These are phyloP conservation scores for Caenorhabditis imperialis DNA, from an alignment of 2,888 invertebrate species.

Conservation along the genomic window DNA sequence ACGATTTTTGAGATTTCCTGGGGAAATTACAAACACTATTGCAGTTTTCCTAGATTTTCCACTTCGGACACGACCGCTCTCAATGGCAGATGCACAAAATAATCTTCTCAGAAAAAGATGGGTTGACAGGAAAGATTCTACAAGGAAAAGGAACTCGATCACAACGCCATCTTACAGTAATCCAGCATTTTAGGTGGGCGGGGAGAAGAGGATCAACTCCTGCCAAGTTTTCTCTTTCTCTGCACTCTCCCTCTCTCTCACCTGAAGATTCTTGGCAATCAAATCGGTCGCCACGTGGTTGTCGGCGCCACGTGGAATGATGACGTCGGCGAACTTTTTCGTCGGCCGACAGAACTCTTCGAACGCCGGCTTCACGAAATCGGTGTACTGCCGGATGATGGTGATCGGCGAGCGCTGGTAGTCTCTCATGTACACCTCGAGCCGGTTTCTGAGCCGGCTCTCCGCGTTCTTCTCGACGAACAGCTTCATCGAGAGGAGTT, in stretches of 20 bases:
- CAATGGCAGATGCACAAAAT: too few relatives aligned
- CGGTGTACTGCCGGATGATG: constrained; percentile 42
- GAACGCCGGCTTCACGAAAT: constrained; percentile 98
- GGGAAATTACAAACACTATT: too few relatives aligned
- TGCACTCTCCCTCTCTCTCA: constrained; percentile 1
- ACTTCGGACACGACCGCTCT: too few relatives aligned
- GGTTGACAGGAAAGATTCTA: too few relatives aligned
- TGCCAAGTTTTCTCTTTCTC: constrained; percentile 12
- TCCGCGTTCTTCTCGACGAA: constrained; percentile 99
- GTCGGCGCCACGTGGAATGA: constrained; percentile 97
- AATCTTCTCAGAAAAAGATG: too few relatives aligned
- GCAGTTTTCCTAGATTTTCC: too few relatives aligned
- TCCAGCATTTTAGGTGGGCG: constrained; percentile 17
- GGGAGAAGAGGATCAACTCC: constrained; percentile 22
- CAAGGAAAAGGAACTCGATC: constrained; percentile 9
- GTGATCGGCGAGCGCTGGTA: constrained; percentile 80
- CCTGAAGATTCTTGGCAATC: constrained; percentile 96
- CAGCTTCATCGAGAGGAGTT: constrained; percentile 97
- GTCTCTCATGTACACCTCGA: constrained; percentile 42
- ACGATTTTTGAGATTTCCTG: too few relatives aligned
- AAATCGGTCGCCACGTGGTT: constrained; percentile 95
- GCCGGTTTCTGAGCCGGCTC: constrained; percentile 93
- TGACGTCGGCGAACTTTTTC: constrained; percentile 99
- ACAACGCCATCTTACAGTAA: constrained; percentile 3
- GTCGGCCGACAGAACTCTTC: constrained; percentile 87